Conservation (phyloP, 2,113 vertebrate genomes). For the Melanotaenia duboulayi region DNA sequence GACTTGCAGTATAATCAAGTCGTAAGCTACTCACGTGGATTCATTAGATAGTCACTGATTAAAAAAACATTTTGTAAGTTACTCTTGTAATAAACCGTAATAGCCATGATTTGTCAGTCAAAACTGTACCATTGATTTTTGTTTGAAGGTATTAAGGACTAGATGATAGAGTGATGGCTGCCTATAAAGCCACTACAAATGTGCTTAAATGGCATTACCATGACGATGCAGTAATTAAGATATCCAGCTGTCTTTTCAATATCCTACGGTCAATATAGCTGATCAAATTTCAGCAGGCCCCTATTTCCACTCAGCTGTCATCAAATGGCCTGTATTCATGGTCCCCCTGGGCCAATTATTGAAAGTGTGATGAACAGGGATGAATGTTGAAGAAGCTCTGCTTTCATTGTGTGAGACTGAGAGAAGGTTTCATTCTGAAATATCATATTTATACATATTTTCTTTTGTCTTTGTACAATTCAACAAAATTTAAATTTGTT, state of each 20-base stretch:
- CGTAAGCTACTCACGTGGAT: too few relatives aligned
- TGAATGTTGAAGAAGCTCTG: conserved; percentile 26
- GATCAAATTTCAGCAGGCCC: conserved; percentile 63
- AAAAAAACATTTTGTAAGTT: background rate
- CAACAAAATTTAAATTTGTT: too few relatives aligned
- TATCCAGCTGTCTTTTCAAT: conserved; percentile 48
- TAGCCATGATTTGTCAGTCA: background rate
- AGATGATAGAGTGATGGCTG: conserved; percentile 1
- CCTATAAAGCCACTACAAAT: conserved; percentile 47
- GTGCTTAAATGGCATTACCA: conserved; percentile 36
- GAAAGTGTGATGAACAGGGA: conserved; percentile 42
- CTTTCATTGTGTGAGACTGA: conserved; percentile 30
- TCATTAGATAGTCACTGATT: background rate
- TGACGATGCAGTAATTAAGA: conserved; percentile 63
- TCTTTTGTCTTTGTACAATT: too few relatives aligned
- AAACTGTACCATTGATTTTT: conserved; percentile 11
- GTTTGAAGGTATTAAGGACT: background rate
- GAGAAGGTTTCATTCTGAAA: conserved; percentile 19
- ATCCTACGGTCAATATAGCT: conserved; percentile 58
- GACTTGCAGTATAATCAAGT: too few relatives aligned
- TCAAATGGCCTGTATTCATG: conserved; percentile 42
- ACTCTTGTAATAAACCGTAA: background rate
- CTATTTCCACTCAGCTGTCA: conserved; percentile 53
- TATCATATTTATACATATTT: conserved; percentile 34
- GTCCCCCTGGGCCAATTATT: conserved; percentile 55